A percentile compares a stretch with the other conserved stretches of the same genome.
Conservation (phyloP, 2,113 vertebrate species). For the Damaliscus lunatus region DNA sequence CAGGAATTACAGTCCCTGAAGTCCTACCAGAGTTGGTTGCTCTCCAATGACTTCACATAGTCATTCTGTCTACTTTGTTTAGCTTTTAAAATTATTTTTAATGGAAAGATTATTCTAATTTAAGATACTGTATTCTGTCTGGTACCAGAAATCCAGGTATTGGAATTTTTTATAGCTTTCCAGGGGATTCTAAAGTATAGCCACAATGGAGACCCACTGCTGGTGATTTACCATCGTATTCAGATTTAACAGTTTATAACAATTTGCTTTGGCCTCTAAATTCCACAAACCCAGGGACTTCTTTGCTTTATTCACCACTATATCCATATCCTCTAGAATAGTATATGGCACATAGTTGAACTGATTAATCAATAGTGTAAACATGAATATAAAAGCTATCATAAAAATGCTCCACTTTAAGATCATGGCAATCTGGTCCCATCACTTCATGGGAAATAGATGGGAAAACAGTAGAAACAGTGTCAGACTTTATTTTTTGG, state of each 20-base stretch:
- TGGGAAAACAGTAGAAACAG: too few species aligned
- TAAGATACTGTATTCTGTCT: background rate
- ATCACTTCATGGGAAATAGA: too few species aligned
- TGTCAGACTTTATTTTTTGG: too few species aligned
- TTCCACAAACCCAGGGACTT: background rate
- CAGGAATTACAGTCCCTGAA: background rate
- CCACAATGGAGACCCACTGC: background rate
- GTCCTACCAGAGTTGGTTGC: background rate
- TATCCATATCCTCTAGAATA: background rate
- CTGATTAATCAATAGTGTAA: background rate
- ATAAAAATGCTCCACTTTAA: background rate
- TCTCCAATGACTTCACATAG: background rate
- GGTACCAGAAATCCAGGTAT: background rate
- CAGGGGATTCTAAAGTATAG: background rate
- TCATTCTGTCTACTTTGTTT: background rate
- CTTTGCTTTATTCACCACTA: background rate
- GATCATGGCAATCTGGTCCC: too few species aligned
- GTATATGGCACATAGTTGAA: background rate
- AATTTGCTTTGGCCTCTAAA: background rate
- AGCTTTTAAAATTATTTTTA: constrained; percentile 26
- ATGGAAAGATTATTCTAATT: constrained; percentile 5
- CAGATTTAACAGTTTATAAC: background rate
- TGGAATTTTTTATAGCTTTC: background rate
- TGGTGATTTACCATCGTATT: background rate
- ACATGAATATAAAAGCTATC: background rate